These are phyloP conservation scores for Holothuria glaberrima DNA, from an alignment of 35 echinoderm and acorn worm genomes.

Conservation along the genomic window DNA sequence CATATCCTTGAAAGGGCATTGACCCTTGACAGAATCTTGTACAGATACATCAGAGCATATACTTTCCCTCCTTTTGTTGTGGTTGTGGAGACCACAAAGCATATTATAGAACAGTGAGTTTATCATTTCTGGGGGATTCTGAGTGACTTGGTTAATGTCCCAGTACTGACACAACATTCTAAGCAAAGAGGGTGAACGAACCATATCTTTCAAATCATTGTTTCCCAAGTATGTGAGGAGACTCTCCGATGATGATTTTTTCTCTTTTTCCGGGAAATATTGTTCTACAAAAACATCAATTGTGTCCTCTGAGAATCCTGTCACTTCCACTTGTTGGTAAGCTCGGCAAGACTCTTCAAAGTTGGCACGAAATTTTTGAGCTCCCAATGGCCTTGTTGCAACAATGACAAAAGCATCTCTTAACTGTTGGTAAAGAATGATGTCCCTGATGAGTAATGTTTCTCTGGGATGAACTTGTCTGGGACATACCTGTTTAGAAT, in stretches of 20 bases:
- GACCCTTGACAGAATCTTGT: too few relatives aligned
- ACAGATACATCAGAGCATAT: background rate
- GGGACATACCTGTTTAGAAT: too few relatives aligned
- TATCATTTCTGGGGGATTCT: background rate
- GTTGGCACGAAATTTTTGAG: background rate
- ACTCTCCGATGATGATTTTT: conserved; percentile 1
- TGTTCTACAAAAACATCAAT: conserved; percentile 7
- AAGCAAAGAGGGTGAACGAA: background rate
- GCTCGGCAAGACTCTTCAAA: background rate
- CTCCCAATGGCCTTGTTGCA: conserved; percentile 6
- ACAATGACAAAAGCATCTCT: conserved; percentile 8
- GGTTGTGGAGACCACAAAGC: background rate
- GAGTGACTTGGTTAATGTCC: background rate
- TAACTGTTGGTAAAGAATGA: conserved; percentile 1
- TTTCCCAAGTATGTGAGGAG: conserved; percentile 28
- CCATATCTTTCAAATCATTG: conserved; percentile 29
- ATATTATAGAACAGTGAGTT: conserved; percentile 10
- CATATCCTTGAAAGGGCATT: background rate
- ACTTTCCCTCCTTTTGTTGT: background rate
- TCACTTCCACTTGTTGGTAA: conserved; percentile 27
- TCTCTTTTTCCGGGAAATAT: background rate
- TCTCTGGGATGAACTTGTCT: background rate
- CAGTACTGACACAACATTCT: conserved; percentile 23
- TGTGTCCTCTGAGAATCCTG: conserved; percentile 3
- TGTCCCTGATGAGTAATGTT: conserved; percentile 4